phyloP scores from a whole-genome alignment of 2,888 invertebrate genomes.

The Morinoia aosen region DNA sequence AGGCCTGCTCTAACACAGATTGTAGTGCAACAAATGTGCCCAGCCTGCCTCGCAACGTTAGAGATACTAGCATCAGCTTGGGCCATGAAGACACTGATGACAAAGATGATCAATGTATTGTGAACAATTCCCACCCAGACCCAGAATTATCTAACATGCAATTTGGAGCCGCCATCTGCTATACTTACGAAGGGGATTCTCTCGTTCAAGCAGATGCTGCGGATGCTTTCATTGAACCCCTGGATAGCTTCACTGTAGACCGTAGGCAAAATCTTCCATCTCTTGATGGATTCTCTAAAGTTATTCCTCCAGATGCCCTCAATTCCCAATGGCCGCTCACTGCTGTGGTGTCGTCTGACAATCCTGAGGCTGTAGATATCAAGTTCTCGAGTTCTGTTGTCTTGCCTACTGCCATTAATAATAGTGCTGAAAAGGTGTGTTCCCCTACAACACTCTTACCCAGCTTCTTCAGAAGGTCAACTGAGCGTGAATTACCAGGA shows the following conservation, averaged over 20 bases:
- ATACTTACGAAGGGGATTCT: not conserved
- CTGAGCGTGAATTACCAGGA: not conserved
- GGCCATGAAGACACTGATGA: not conserved
- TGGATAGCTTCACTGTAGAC: not conserved
- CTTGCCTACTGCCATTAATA: not conserved
- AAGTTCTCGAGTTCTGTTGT: not conserved
- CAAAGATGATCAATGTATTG: not conserved
- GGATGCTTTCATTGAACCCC: constrained; percentile 18
- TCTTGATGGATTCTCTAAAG: constrained; percentile 21
- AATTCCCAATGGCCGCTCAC: not conserved
- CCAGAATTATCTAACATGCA: not conserved
- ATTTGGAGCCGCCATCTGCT: not conserved
- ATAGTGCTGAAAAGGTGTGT: not conserved
- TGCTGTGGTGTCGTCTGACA: not conserved
- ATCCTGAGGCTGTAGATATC: not conserved
- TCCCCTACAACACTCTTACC: not conserved
- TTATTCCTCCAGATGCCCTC: not conserved
- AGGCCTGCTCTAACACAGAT: not conserved
- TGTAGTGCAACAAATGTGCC: not conserved
- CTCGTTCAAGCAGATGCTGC: not conserved
- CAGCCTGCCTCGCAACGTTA: not conserved
- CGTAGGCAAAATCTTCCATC: not conserved
- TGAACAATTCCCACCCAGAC: not conserved
- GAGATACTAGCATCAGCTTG: not conserved
- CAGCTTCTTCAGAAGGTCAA: not conserved